Base-by-base conservation (phyloP, 2,797 vertebrate genomes). In the Onychomys leucogaster region DNA sequence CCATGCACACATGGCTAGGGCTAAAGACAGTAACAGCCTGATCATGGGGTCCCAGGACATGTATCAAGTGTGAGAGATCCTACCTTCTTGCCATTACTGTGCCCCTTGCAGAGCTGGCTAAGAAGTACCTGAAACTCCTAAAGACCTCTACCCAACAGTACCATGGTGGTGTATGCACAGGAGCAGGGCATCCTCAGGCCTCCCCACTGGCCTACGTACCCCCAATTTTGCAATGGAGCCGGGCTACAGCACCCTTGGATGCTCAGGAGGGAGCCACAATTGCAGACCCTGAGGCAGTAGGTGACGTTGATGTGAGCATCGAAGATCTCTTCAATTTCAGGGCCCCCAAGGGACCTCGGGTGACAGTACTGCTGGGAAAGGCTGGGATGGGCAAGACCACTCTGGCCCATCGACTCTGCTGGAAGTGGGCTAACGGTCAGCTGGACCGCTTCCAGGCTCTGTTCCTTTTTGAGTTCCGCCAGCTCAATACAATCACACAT, bases 361-460 rank as follows among this genome's bases (percentile, higher is more conserved):
- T 99, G 90, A 98, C 98, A 1, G 98, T 99, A 49, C 85, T 99
- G 5, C 96, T 99, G 90, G 99, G 99, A 16, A 99, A 98, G 67
- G 98, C 99, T 0, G 99, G 99, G 6, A 99, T 99, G 94, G 99
- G 99, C 91, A 99, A 99, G 98, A 99, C 99, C 63, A 97, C 99
- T 37, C 97, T 99, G n/a, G 99, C 98, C 97, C 99, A 98, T 67
- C 94, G 98, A 91, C 98, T 99, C 34, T 99, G 99, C 96, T 98
- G 98, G 82, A 98, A 98, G 65, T 99, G 99, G 99, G 99, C 99
- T 7, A 91, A 95, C 4, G 99, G 99, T n/a, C 97, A 97, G 14
- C 97, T 99, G 14, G 98, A 98, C 21, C 98, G 98, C 55, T 99
- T 99, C 91, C 97, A 97, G 80, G 98, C 99, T 63, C 98, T 99